Conservation (phyloP, 2,113 vertebrate genomes). For the Labeo rohita region DNA sequence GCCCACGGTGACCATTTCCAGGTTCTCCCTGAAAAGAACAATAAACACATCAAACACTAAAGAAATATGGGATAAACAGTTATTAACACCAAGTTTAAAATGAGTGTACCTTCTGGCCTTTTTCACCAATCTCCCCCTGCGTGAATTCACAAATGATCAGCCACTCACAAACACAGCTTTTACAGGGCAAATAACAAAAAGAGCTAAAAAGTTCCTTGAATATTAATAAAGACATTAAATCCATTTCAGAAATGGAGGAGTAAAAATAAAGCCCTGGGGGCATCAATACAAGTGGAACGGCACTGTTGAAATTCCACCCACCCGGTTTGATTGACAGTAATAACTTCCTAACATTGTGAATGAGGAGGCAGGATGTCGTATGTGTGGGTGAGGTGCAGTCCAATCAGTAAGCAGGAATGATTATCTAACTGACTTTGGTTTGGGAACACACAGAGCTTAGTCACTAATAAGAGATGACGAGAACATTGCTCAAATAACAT, state of each 20-base stretch:
- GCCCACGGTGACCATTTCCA: constrained; percentile 85
- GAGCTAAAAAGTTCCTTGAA: not conserved
- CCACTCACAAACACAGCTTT: constrained; percentile 5
- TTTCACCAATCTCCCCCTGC: constrained; percentile 84
- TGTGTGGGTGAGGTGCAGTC: constrained; percentile 39
- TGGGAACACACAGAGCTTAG: not conserved
- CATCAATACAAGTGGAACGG: constrained; percentile 67
- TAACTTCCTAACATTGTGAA: constrained; percentile 54
- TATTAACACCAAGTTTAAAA: constrained; percentile 3
- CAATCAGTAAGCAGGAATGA: constrained; percentile 24
- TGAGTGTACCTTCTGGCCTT: constrained; percentile 84
- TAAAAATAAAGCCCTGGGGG: constrained; percentile 68
- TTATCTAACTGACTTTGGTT: constrained; percentile 37
- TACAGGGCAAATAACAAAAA: not conserved
- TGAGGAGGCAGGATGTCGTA: constrained; percentile 53
- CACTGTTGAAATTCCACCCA: constrained; percentile 30
- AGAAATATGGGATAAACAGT: not conserved
- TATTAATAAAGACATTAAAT: constrained; percentile 69
- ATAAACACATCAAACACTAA: constrained; percentile 29
- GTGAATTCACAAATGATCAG: constrained; percentile 45
- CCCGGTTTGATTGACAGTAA: constrained; percentile 56
- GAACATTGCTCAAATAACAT: constrained; percentile 16
- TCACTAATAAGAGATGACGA: constrained; percentile 14
- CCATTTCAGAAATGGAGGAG: constrained; percentile 58
- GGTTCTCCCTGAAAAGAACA: constrained; percentile 81